Conservation (phyloP, 2,113 vertebrate species). For the Lagopus muta region DNA sequence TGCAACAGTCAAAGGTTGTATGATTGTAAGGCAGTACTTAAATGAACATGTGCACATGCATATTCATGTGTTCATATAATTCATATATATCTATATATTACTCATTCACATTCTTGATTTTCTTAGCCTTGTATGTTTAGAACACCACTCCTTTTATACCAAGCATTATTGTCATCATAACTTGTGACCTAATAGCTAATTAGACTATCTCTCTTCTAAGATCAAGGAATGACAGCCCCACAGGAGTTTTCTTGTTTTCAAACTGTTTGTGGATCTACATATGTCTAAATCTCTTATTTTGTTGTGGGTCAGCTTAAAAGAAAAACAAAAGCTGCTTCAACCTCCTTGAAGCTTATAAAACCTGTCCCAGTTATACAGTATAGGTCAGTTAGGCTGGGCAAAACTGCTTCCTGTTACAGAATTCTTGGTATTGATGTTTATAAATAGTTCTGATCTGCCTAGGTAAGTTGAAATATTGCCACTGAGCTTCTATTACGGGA, state of each 20-base stretch:
- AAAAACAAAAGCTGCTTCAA: background rate
- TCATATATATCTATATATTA: background rate
- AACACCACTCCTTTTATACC: background rate
- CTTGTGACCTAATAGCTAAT: background rate
- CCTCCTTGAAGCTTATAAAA: background rate
- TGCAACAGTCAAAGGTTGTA: background rate
- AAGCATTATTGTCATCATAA: background rate
- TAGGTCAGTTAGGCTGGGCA: background rate
- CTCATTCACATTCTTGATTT: background rate
- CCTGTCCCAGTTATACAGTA: background rate
- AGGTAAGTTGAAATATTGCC: background rate
- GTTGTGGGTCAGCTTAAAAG: background rate
- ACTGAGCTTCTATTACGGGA: background rate
- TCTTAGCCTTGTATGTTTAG: background rate
- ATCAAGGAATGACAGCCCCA: background rate
- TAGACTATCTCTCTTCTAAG: background rate
- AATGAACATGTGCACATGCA: background rate
- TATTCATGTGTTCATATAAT: background rate
- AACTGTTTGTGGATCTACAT: background rate
- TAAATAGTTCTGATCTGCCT: background rate
- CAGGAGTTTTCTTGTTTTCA: background rate
- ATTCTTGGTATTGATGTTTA: background rate
- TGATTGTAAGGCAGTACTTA: background rate
- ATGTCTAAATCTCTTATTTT: background rate
- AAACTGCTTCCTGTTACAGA: background rate